phyloP scores from a whole-genome alignment of 2,797 vertebrate species.

The Myripristis murdjan region DNA sequence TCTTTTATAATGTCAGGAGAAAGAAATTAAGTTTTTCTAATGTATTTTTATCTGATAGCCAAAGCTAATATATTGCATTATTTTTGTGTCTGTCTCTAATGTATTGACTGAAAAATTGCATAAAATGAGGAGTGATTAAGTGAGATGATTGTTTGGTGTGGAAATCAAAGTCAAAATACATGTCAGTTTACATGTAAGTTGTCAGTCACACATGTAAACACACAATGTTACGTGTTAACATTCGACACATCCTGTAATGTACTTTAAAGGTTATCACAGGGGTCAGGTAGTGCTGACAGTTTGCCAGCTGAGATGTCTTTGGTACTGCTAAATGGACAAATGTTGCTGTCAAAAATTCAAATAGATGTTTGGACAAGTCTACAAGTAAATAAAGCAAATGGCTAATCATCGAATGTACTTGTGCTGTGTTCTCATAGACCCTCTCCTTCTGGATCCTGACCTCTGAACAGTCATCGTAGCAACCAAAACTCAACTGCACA shows the following conservation, averaged over 20 bases:
- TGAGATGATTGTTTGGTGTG: conserved; percentile 1
- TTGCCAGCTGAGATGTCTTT: conserved; percentile 14
- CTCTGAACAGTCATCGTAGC: too few species aligned
- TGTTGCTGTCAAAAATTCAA: conserved; percentile 27
- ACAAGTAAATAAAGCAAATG: conserved; percentile 54
- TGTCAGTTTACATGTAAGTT: conserved; percentile 22
- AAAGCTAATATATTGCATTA: conserved; percentile 54
- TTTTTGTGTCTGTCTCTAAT: conserved; percentile 40
- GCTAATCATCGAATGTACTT: conserved; percentile 21
- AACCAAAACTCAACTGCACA: neutral
- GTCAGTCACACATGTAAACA: conserved; percentile 3
- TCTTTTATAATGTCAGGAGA: conserved; percentile 54
- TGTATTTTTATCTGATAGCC: conserved; percentile 60
- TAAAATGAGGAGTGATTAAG: conserved; percentile 16
- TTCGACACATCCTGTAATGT: neutral
- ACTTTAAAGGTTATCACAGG: neutral
- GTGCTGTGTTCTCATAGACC: neutral
- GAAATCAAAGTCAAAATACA: neutral
- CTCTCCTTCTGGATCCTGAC: too few species aligned
- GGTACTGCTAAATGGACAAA: conserved; percentile 4
- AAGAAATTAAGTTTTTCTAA: conserved; percentile 56
- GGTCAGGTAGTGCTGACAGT: neutral
- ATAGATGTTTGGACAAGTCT: conserved; percentile 26
- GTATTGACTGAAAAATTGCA: conserved; percentile 26
- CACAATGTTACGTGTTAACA: neutral